These are phyloP conservation scores for Saturnia japonica DNA, from an alignment of 2,888 invertebrate species.

Conservation along the genomic window DNA sequence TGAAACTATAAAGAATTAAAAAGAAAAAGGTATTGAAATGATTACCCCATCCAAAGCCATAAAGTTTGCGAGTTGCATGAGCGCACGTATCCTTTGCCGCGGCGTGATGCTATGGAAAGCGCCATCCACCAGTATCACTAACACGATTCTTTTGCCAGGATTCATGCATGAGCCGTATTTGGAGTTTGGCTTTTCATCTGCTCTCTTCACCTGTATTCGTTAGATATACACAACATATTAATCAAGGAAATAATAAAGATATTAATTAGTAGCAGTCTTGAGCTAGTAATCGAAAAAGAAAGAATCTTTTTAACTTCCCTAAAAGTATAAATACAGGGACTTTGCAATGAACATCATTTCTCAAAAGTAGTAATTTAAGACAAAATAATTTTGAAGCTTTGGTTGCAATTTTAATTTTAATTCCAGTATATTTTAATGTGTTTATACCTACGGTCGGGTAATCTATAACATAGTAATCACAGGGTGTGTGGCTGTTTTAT, in stretches of 20 bases:
- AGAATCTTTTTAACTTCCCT: too few relatives aligned
- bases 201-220: slow-evolving; percentile 65
- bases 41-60: slow-evolving; percentile 86
- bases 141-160: slow-evolving; percentile 74
- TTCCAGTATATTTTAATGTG: neutral
- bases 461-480: neutral
- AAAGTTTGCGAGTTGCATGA: slow-evolving; percentile 87
- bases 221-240: neutral
- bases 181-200: slow-evolving; percentile 70
- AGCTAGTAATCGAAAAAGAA: too few relatives aligned
- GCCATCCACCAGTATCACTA: slow-evolving; percentile 86
- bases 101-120: slow-evolving; percentile 84
- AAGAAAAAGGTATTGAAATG: slow-evolving; percentile 26
- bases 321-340: too few relatives aligned
- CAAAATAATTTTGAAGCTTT: too few relatives aligned
- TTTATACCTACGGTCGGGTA: neutral
- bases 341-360: too few relatives aligned
- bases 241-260: neutral
- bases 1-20: too few relatives aligned
- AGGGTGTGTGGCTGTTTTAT: neutral
- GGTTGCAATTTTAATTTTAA: too few relatives aligned
- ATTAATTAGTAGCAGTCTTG: neutral
- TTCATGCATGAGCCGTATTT: slow-evolving; percentile 68
- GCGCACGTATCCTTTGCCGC: slow-evolving; percentile 83
- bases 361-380: neutral